A percentile compares a stretch with the other conserved stretches of the same genome.
These are phyloP conservation scores for Pagrus major DNA, from an alignment of 2,113 vertebrate species.

Conservation along the genomic window DNA sequence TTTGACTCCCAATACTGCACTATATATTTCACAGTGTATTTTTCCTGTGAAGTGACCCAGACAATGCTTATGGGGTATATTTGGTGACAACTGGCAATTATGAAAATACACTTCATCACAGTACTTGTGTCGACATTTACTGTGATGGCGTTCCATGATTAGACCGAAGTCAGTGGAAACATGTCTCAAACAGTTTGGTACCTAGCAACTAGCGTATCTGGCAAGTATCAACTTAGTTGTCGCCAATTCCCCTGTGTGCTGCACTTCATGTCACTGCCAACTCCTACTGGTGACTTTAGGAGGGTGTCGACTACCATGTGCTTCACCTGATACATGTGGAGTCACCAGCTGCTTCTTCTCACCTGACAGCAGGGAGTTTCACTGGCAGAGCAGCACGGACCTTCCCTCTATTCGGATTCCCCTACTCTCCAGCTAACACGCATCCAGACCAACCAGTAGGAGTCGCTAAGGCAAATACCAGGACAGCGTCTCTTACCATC, in stretches of 20 bases:
- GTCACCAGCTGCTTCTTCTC: slow-evolving; percentile 62
- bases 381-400: slow-evolving; percentile 24
- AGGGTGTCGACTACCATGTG: slow-evolving; percentile 51
- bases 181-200: slow-evolving; percentile 36
- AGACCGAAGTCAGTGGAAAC: slow-evolving; percentile 11
- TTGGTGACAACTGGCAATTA: not conserved
- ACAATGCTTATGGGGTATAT: not conserved
- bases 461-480: not conserved
- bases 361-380: slow-evolving; percentile 51
- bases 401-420: slow-evolving; percentile 32
- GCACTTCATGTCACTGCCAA: slow-evolving; percentile 54
- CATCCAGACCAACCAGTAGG: slow-evolving; percentile 34
- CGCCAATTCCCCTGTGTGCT: slow-evolving; percentile 52
- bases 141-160: not conserved
- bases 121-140: not conserved
- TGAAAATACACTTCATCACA: slow-evolving; percentile 12
- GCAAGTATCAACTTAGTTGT: slow-evolving; percentile 48
- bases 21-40: not conserved
- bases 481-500: not conserved
- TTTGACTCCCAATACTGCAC: not conserved
- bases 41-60: not conserved
- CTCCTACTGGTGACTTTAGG: slow-evolving; percentile 55
- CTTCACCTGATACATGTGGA: slow-evolving; percentile 64
- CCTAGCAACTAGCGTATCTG: slow-evolving; percentile 52
- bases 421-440: slow-evolving; percentile 24